A percentile compares a stretch with the other conserved stretches of the same genome.
Conservation (phyloP, 1,140 invertebrate species). For the Meloidogyne chitwoodi region DNA sequence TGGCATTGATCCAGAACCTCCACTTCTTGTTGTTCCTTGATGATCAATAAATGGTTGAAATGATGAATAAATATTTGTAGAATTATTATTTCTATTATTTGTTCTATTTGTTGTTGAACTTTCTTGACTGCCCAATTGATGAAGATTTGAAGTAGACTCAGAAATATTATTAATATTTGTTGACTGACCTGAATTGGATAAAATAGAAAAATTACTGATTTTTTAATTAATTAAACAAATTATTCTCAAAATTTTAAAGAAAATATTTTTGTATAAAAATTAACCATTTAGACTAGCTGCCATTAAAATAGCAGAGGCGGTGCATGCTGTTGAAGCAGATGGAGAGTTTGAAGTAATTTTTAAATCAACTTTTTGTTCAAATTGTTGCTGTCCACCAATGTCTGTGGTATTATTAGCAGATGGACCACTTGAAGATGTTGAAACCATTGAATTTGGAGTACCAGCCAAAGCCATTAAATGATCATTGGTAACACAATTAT, state of each 20-base stretch:
- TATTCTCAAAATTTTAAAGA: too few relatives aligned
- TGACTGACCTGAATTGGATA: not conserved
- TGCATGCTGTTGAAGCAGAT: not conserved
- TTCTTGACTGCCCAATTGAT: not conserved
- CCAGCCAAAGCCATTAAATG: not conserved
- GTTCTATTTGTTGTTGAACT: not conserved
- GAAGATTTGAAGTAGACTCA: not conserved
- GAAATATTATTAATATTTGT: not conserved
- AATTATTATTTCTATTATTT: not conserved
- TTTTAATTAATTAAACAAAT: too few relatives aligned
- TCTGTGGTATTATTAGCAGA: not conserved
- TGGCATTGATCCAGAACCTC: not conserved
- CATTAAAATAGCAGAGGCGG: not conserved
- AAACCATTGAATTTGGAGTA: constrained; percentile 14
- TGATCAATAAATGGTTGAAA: not conserved
- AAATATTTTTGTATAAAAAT: too few relatives aligned
- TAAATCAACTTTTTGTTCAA: not conserved
- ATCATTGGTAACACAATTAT: not conserved
- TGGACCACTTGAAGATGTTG: not conserved
- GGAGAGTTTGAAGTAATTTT: constrained; percentile 5
- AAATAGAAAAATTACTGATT: not conserved
- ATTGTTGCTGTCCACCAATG: not conserved
- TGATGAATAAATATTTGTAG: not conserved
- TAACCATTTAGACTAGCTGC: not conserved
- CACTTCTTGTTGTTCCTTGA: not conserved